Evolutionary conservation across 2,888 invertebrate genomes (phyloP), one percentile per base, ranked within the genome.

Genomic region (Drosophila dives): DNA sequence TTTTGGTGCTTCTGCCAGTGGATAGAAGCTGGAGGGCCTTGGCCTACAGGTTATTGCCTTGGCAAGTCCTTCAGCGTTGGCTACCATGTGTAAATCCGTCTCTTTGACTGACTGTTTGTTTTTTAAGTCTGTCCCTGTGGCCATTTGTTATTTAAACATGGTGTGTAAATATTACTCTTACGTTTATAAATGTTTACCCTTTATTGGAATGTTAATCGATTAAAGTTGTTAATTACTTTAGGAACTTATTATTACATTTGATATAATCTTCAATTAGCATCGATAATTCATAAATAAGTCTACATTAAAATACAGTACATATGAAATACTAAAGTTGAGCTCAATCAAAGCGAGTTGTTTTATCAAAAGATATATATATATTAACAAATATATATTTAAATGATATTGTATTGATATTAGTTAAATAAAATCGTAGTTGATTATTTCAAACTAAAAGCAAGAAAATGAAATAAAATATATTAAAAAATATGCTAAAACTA

Each of bases 11-110:
- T 0, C n/a, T 38, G 15, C 1, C 8, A 17, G 17, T 8, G 17
- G 49, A 10, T 26, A 26, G 20, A 10, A 11, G 56, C 56, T 58
- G 10, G 6, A 8, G 40, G 40, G 36, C 50, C 61, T 49, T 53
- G 55, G 40, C 61, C 40, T 26, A 36, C 70, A 76, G 77, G 55
- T 54, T 63, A 59, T 75, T 63, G 76, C 58, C 79, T 62, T 64
- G 66, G 54, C 63, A 62, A 60, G 80, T 70, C 80, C 72, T 64
- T 64, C 32, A 1, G 33, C n/a, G 17, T 12, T 29, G 48, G 17
- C 40, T 55, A 75, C 49, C 42, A 38, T 36, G 15, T 53, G 48
- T 34, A 49, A 33, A 29, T 59, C 40, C 53, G 36, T 29, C 32
- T n/a, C 17, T 45, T 12, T 15, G 42, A 48, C 56, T 26, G 45